Percentiles rank a stretch among this genome's conserved stretches.
Evolutionary conservation across 2,113 vertebrate species (phyloP).

Genomic region (Cyanistes caeruleus): DNA sequence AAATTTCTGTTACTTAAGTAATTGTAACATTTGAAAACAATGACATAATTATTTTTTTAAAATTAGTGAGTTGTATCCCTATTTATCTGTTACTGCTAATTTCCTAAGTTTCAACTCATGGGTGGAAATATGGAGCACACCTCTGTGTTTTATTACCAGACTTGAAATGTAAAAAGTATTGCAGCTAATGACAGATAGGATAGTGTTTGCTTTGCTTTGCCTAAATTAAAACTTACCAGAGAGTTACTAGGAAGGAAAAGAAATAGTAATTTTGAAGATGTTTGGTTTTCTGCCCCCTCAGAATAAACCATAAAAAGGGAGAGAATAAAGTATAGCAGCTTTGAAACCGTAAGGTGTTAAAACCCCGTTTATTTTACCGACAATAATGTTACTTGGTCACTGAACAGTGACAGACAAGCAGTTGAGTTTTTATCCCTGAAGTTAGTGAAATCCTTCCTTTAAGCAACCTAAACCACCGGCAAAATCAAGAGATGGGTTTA

Average conservation of each 20-base stretch:
- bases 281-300: not conserved
- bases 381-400: not conserved
- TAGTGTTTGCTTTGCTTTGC: not conserved
- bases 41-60: not conserved
- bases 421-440: not conserved
- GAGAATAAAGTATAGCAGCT: not conserved
- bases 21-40: not conserved
- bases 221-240: not conserved
- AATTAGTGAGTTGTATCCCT: not conserved
- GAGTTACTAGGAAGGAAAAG: not conserved
- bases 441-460: not conserved
- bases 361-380: not conserved
- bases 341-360: not conserved
- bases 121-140: rapidly evolving
- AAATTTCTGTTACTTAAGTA: not conserved
- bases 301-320: not conserved
- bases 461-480: not conserved
- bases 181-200: not conserved
- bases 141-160: not conserved
- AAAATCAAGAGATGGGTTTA: not conserved
- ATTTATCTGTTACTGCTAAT: not conserved
- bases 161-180: not conserved
- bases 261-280: not conserved
- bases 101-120: not conserved
- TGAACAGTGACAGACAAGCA: rapidly evolving